phyloP scores from a whole-genome alignment of 2,888 invertebrate genomes.

The Zootermopsis nevadensis region DNA sequence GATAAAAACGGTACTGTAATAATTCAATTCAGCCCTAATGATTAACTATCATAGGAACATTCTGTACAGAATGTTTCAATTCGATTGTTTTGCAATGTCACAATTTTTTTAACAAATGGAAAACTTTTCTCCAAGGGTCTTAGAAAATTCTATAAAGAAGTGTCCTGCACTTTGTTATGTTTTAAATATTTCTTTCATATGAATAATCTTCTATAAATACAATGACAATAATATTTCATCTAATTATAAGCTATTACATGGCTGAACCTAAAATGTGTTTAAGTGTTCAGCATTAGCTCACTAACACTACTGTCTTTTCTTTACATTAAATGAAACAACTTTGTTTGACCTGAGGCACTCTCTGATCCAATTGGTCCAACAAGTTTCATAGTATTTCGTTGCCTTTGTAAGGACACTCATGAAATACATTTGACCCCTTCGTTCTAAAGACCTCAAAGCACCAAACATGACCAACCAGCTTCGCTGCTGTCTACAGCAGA shows the following conservation, averaged over 20 bases:
- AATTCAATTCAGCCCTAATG: constrained; percentile 8
- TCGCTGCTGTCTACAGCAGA: constrained; percentile 15
- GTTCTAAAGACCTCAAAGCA: not conserved
- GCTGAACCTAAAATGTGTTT: constrained; percentile 9
- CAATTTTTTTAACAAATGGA: constrained; percentile 36
- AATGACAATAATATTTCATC: constrained; percentile 40
- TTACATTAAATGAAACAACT: constrained; percentile 27
- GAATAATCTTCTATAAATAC: constrained; percentile 38
- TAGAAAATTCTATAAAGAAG: constrained; percentile 49
- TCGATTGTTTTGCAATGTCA: constrained; percentile 30
- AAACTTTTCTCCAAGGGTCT: constrained; percentile 23
- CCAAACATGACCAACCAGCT: constrained; percentile 26
- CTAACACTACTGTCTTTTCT: constrained; percentile 50
- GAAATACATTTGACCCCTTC: constrained; percentile 11
- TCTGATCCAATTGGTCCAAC: constrained; percentile 44
- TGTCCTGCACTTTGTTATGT: constrained; percentile 51
- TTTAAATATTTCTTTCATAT: constrained; percentile 38
- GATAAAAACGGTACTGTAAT: constrained; percentile 25
- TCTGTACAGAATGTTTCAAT: constrained; percentile 32
- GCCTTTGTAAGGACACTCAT: constrained; percentile 48
- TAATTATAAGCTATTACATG: constrained; percentile 32
- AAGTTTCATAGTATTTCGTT: constrained; percentile 42
- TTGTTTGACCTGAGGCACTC: constrained; percentile 46
- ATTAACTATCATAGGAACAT: constrained; percentile 29
- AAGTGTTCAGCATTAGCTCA: constrained; percentile 20